Evolutionary conservation across 2,888 invertebrate species (phyloP).

Genomic region (Lithophane leautieri): DNA sequence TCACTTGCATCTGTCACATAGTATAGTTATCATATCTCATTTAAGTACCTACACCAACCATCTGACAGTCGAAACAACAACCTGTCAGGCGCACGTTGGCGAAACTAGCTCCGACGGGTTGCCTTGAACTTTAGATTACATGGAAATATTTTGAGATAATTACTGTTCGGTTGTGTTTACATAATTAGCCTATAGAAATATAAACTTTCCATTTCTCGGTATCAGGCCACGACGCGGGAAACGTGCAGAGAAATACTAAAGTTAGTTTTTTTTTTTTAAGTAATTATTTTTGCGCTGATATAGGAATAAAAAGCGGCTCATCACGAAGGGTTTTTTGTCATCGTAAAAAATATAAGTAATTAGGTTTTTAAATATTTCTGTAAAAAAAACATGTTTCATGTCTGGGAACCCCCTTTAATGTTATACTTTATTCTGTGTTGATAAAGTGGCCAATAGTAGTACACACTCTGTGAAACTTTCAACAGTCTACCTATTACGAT

Average conservation of each 20-base stretch:
- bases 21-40: not conserved
- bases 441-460: too few species aligned
- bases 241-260: too few species aligned
- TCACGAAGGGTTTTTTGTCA: too few species aligned
- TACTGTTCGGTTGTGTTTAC: not conserved
- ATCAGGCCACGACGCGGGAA: not conserved
- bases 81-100: not conserved
- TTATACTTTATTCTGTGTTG: too few species aligned
- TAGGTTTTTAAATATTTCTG: too few species aligned
- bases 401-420: too few species aligned
- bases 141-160: conserved; percentile 2
- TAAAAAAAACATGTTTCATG: too few species aligned
- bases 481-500: too few species aligned
- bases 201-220: not conserved
- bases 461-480: too few species aligned
- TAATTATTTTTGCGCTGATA: not conserved
- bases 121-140: not conserved
- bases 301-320: not conserved
- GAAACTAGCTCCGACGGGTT: not conserved
- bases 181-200: not conserved
- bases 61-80: not conserved
- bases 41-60: not conserved
- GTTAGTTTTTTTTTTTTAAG: too few species aligned
- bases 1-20: conserved; percentile 1
- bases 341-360: too few species aligned